Conservation (phyloP, 2,113 vertebrate genomes). For the Plestiodon gilberti region DNA sequence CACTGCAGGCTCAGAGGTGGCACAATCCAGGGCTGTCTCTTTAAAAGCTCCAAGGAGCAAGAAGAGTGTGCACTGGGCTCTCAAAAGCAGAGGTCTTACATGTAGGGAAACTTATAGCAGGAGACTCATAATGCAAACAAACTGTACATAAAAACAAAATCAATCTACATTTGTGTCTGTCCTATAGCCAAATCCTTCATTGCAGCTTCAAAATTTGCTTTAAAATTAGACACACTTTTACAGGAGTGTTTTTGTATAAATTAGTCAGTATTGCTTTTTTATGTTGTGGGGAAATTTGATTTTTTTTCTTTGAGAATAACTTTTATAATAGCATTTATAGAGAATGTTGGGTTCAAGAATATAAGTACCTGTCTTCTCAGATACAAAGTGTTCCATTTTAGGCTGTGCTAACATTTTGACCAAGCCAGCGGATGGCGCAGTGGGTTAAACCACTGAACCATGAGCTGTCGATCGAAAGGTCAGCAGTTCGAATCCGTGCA, state of each 20-base stretch:
- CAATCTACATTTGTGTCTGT: not conserved
- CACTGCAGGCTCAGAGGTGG: no score
- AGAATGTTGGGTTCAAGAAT: not conserved
- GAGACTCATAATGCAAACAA: not conserved
- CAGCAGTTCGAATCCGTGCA: no score
- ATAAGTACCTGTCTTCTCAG: no score
- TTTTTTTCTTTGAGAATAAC: not conserved
- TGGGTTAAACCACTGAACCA: no score
- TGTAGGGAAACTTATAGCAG: no score
- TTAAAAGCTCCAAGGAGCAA: no score
- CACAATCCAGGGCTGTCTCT: no score
- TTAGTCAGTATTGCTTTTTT: not conserved
- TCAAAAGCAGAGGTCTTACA: no score
- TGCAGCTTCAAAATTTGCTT: not conserved
- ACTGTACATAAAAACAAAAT: not conserved
- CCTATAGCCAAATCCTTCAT: not conserved
- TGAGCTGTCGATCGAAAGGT: no score
- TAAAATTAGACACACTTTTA: slow-evolving; percentile 1
- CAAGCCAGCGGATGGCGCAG: no score
- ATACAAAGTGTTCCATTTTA: not conserved
- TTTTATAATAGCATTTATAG: not conserved
- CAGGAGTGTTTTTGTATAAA: not conserved
- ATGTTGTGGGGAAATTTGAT: not conserved
- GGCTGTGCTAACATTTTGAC: not conserved
- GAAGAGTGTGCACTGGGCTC: no score